Evolutionary conservation across 1,140 invertebrate genomes (phyloP).

Genomic region (Drosophila saltans): DNA sequence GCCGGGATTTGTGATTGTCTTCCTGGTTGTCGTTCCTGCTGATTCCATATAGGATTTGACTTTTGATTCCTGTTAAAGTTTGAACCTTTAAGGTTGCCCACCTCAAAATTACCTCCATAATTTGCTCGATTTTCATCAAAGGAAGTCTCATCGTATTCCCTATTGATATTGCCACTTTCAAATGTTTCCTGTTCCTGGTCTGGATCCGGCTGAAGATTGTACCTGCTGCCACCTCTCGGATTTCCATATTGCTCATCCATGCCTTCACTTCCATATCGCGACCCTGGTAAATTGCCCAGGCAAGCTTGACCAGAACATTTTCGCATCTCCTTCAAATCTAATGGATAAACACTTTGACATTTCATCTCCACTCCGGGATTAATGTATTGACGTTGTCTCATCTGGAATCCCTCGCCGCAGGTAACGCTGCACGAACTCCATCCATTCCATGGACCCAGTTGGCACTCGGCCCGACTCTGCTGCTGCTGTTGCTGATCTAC

Average conservation of each 20-base stretch:
- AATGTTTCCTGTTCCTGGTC: slow-evolving; percentile 23
- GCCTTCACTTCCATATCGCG: slow-evolving; percentile 4
- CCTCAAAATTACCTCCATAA: slow-evolving; percentile 28
- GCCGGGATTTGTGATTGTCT: background rate
- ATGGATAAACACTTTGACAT: slow-evolving; percentile 55
- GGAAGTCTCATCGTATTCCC: slow-evolving; percentile 26
- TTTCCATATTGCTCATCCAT: slow-evolving; percentile 12
- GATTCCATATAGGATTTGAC: slow-evolving; percentile 9
- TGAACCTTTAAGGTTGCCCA: slow-evolving; percentile 55
- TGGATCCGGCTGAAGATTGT: slow-evolving; percentile 19
- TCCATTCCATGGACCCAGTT: slow-evolving; percentile 88
- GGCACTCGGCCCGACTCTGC: slow-evolving; percentile 84
- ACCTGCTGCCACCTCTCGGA: slow-evolving; percentile 7
- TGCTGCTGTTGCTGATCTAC: slow-evolving; percentile 12
- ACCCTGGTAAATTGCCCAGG: slow-evolving; percentile 45
- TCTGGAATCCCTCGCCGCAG: slow-evolving; percentile 84
- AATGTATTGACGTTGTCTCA: slow-evolving; percentile 55
- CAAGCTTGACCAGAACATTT: slow-evolving; percentile 47
- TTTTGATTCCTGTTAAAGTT: slow-evolving; percentile 24
- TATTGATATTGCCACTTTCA: slow-evolving; percentile 15
- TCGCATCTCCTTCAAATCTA: slow-evolving; percentile 49
- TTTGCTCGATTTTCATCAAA: background rate
- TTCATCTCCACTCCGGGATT: slow-evolving; percentile 50
- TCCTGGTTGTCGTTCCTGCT: slow-evolving; percentile 23
- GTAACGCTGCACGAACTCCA: slow-evolving; percentile 90